Percentiles rank a stretch among this genome's conserved stretches.
Evolutionary conservation across 2,113 vertebrate genomes (phyloP).

Genomic region (Gavialis gangeticus): DNA sequence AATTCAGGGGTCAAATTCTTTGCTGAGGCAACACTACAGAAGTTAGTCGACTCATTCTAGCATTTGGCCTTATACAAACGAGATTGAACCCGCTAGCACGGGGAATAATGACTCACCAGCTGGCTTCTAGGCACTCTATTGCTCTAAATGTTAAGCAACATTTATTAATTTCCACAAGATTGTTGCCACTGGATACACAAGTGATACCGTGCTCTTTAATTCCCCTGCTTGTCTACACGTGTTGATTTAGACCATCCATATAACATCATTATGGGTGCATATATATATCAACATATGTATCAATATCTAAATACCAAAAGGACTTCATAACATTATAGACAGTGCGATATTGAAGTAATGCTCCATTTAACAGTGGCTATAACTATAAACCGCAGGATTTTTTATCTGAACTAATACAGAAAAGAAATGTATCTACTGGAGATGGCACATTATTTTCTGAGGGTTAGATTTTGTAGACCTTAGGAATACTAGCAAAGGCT

Average conservation of each 20-base stretch:
- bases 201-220: neutral
- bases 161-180: neutral
- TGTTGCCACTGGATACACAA: too few species aligned
- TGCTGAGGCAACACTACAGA: neutral
- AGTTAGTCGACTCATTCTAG: neutral
- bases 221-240: rapidly evolving
- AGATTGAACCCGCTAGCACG: neutral
- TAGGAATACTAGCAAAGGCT: neutral
- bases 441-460: neutral
- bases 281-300: too few species aligned
- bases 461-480: neutral
- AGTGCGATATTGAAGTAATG: neutral
- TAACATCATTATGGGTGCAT: neutral
- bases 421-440: neutral
- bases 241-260: neutral
- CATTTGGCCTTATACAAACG: neutral
- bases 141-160: rapidly evolving
- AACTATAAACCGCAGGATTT: neutral
- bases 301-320: rapidly evolving
- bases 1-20: neutral
- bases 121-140: neutral
- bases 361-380: neutral
- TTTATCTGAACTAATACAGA: neutral
- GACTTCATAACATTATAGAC: too few species aligned
- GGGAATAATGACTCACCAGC: neutral